phyloP scores from a whole-genome alignment of 53 echinoderm and acorn worm genomes.

The Arbacia lixula region DNA sequence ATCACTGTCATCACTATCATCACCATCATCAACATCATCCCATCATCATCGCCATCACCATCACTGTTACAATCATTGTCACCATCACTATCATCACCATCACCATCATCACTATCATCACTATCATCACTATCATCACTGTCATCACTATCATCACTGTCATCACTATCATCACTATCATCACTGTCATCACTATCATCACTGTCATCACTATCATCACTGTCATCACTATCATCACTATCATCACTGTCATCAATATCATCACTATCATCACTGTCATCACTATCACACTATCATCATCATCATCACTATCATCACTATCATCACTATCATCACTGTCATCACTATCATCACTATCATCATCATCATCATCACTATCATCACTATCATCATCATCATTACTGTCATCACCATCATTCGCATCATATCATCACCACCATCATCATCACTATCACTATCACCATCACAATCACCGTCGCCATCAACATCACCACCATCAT shows the following conservation, averaged over 20 bases:
- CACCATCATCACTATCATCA: background rate
- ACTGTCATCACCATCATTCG: background rate
- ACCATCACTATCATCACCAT: background rate
- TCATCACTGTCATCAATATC: background rate
- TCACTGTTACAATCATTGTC: background rate
- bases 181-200: background rate
- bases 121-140: background rate
- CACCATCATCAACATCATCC: too few relatives aligned
- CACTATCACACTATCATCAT: too few relatives aligned
- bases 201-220: background rate
- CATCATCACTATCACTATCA: too few relatives aligned
- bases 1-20: background rate
- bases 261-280: background rate
- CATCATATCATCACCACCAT: too few relatives aligned
- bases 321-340: background rate
- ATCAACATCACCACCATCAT: background rate
- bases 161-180: background rate
- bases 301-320: background rate
- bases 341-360: background rate
- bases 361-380: background rate
- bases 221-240: background rate
- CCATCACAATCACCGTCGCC: too few relatives aligned
- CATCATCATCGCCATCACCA: background rate
- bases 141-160: background rate
- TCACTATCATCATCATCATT: background rate